These are phyloP conservation scores for Columba janthina DNA, from an alignment of 2,113 vertebrate species.

Conservation along the genomic window DNA sequence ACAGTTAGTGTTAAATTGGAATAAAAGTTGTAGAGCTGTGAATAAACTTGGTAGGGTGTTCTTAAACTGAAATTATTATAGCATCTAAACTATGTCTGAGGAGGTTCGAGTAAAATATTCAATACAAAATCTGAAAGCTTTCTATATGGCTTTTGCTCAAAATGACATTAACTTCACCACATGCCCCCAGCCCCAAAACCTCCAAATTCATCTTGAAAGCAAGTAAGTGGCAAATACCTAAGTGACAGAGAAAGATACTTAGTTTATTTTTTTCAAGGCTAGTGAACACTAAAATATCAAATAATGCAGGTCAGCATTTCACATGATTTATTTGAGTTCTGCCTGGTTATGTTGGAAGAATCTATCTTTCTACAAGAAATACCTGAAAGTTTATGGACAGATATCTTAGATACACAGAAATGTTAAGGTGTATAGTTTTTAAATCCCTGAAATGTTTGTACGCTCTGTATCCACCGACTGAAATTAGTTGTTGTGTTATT, in stretches of 20 bases:
- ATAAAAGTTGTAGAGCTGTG: neutral
- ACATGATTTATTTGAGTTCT: constrained; percentile 1
- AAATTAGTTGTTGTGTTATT: constrained; percentile 76
- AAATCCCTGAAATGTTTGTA: constrained; percentile 30
- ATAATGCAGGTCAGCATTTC: constrained; percentile 56
- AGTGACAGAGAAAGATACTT: constrained; percentile 30
- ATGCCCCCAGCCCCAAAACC: neutral
- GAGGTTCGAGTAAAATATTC: neutral
- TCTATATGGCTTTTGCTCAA: neutral
- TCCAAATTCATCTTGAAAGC: neutral
- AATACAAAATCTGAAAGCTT: neutral
- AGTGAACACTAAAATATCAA: constrained; percentile 26
- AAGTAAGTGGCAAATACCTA: constrained; percentile 24
- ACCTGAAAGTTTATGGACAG: neutral
- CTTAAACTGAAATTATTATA: neutral
- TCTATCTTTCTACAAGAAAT: constrained; percentile 22
- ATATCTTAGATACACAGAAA: constrained; percentile 4
- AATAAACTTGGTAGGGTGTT: constrained; percentile 29
- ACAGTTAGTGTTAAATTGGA: neutral
- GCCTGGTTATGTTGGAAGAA: neutral
- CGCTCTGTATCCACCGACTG: constrained; percentile 20
- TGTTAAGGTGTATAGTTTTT: constrained; percentile 12
- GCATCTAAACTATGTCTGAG: neutral
- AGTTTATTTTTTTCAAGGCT: constrained; percentile 20
- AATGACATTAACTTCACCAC: neutral